Conservation (phyloP, 2,797 vertebrate genomes). For the Chromobotia macracanthus region DNA sequence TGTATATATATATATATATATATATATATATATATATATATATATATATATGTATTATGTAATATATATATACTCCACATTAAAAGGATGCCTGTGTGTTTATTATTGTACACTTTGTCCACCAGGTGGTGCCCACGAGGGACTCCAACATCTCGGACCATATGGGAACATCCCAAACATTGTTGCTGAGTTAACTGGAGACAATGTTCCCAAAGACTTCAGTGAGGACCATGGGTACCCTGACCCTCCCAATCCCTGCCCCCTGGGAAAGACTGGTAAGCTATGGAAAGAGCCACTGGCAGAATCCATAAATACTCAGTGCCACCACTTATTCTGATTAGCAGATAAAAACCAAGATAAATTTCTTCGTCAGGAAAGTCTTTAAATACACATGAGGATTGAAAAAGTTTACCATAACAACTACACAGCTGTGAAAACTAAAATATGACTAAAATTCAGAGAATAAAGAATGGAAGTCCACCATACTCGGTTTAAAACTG, state of each 20-base stretch:
- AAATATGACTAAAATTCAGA: not conserved
- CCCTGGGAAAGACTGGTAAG: conserved; percentile 90
- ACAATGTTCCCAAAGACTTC: conserved; percentile 94
- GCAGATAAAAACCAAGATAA: not conserved
- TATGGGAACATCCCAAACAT: conserved; percentile 98
- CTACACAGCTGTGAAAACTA: not conserved
- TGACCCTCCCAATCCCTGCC: conserved; percentile 96
- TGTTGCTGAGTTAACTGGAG: conserved; percentile 94
- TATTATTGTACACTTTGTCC: conserved; percentile 35
- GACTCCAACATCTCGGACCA: conserved; percentile 94
- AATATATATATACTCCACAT: too few relatives aligned
- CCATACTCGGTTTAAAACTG: not conserved
- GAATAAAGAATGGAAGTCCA: not conserved
- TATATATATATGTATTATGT: too few relatives aligned
- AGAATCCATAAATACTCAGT: not conserved
- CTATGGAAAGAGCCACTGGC: not conserved
- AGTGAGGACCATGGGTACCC: conserved; percentile 95
- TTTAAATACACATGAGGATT: not conserved
- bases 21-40: too few relatives aligned
- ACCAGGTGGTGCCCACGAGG: conserved; percentile 95
- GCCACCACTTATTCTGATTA: not conserved
- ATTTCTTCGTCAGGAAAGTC: not conserved
- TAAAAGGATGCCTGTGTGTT: not conserved
- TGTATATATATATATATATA: too few relatives aligned
- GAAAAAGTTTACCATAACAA: not conserved